These are phyloP conservation scores for Anoura caudifer DNA, from an alignment of 2,113 vertebrate genomes.

Conservation along the genomic window DNA sequence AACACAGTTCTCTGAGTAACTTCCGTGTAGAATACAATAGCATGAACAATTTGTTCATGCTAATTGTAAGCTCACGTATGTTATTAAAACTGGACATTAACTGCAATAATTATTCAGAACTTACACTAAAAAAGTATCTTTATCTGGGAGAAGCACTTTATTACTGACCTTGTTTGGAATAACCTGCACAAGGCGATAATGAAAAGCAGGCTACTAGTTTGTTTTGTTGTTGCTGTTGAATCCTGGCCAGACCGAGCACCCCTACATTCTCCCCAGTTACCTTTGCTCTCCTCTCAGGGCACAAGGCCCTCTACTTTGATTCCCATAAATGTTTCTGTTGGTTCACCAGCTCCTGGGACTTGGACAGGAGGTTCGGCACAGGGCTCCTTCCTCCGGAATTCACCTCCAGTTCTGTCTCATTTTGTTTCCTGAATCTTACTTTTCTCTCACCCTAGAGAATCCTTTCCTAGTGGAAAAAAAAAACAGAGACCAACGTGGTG, in stretches of 20 bases:
- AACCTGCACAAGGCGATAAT: neutral
- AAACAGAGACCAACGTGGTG: neutral
- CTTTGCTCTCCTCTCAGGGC: neutral
- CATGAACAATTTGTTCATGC: no score
- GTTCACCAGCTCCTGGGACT: neutral
- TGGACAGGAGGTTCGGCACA: accelerated
- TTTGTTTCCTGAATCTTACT: neutral
- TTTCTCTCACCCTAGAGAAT: neutral
- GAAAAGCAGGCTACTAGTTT: neutral
- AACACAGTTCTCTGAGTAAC: neutral
- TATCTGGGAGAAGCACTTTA: neutral
- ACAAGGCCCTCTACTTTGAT: neutral
- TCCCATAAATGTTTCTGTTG: neutral
- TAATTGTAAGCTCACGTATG: neutral
- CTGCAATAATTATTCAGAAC: neutral
- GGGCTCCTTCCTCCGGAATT: neutral
- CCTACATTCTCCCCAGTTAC: neutral
- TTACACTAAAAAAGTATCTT: neutral
- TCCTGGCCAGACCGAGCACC: neutral
- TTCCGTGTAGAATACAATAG: neutral
- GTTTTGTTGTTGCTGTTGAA: neutral
- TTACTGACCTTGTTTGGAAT: constrained; percentile 6
- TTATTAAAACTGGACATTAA: neutral
- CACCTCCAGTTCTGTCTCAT: neutral
- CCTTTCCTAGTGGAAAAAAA: neutral